Evolutionary conservation across 2,797 vertebrate species (phyloP).

Genomic region (Malurus leucopterus): DNA sequence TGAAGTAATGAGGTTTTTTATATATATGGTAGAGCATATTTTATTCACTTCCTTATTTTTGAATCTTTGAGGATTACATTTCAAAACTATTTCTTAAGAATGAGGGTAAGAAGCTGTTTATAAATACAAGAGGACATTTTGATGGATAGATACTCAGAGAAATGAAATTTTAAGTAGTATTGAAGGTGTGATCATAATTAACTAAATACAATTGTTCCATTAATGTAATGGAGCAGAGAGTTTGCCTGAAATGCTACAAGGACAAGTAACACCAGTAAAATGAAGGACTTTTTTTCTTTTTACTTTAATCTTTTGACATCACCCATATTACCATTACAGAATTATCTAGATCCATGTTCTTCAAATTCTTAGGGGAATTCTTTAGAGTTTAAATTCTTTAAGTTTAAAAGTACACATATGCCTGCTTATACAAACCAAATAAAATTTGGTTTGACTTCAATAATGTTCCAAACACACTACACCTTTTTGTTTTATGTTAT

Average conservation of each 20-base stretch:
- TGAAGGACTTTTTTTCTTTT: not conserved
- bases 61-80: not conserved
- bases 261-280: not conserved
- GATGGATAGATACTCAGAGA: not conserved
- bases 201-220: not conserved
- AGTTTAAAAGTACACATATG: not conserved
- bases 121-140: not conserved
- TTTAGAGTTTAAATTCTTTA: not conserved
- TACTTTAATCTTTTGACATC: not conserved
- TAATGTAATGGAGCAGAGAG: not conserved
- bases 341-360: not conserved
- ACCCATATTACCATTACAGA: not conserved
- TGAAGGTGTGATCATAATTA: not conserved
- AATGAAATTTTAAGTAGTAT: not conserved
- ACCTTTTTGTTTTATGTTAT: not conserved
- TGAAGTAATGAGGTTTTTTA: not conserved
- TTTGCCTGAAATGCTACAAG: not conserved
- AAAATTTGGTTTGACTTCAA: not conserved
- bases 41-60: not conserved
- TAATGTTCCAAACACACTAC: not conserved
- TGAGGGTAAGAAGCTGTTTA: not conserved
- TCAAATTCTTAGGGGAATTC: not conserved
- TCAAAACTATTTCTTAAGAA: not conserved
- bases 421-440: not conserved
- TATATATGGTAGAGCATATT: not conserved